Conservation (phyloP, 1,140 invertebrate species). For the Cydia strobilella region DNA sequence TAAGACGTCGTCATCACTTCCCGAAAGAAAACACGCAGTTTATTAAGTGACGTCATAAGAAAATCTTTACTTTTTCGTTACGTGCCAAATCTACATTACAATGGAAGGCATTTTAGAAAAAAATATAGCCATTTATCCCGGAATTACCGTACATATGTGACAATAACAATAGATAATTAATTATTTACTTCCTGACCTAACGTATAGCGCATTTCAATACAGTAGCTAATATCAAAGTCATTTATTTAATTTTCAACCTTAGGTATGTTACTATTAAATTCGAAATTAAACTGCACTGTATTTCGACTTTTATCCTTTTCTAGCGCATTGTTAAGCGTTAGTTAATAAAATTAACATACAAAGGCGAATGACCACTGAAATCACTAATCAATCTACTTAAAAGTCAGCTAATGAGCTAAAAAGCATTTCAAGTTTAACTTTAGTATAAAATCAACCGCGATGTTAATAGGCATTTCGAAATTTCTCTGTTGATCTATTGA, state of each 20-base stretch:
- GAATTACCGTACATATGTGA: neutral
- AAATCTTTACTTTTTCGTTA: too few relatives aligned
- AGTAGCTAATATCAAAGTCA: neutral
- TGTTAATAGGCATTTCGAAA: slow-evolving; percentile 9
- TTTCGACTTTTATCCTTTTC: neutral
- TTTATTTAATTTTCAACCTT: neutral
- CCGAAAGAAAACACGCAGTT: too few relatives aligned
- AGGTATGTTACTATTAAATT: neutral
- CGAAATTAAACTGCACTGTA: neutral
- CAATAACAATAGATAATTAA: slow-evolving; percentile 1
- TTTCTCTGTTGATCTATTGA: neutral
- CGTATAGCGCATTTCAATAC: neutral
- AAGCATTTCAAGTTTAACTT: neutral
- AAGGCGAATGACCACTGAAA: neutral
- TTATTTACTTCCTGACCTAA: neutral
- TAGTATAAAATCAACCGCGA: neutral
- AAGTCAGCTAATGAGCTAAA: neutral
- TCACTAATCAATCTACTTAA: neutral
- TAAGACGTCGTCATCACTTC: too few relatives aligned
- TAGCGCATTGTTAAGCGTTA: neutral
- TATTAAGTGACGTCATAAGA: too few relatives aligned
- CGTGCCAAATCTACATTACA: too few relatives aligned
- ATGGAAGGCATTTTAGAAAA: neutral
- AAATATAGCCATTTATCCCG: neutral
- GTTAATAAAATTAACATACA: slow-evolving; percentile 6